These are phyloP conservation scores for Cremastinae sp. DNA, from an alignment of 2,888 invertebrate species.

Conservation along the genomic window DNA sequence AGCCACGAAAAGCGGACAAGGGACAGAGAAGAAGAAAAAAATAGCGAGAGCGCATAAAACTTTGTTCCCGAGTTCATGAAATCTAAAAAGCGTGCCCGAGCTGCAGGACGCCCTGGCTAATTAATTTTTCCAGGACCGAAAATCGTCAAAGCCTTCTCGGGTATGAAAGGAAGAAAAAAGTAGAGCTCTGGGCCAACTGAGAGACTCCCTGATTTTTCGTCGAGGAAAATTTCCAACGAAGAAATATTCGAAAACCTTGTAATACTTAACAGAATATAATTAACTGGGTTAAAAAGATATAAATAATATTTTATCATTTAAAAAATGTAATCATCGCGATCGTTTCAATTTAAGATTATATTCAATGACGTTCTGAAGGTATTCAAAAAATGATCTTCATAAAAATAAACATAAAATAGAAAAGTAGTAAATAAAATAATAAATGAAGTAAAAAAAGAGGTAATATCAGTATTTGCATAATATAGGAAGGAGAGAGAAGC, in stretches of 20 bases:
- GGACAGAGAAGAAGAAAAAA: not conserved
- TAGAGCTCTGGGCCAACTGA: constrained; percentile 9
- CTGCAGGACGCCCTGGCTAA: constrained; percentile 38
- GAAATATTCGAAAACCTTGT: no score
- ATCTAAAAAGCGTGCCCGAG: constrained; percentile 13
- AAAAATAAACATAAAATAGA: no score
- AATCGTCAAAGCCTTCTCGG: constrained; percentile 43
- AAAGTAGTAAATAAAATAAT: no score
- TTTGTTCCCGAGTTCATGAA: constrained; percentile 5
- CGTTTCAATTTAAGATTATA: no score
- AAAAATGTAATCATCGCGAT: no score
- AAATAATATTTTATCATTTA: no score
- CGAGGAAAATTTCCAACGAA: no score
- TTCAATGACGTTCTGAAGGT: no score
- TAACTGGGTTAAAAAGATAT: no score
- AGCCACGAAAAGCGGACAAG: not conserved
- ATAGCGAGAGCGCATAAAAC: constrained; percentile 14
- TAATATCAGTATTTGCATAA: constrained; percentile 29
- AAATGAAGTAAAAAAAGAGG: no score
- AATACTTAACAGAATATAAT: not conserved
- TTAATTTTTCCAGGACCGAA: constrained; percentile 58
- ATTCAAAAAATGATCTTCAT: no score
- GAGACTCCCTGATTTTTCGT: not conserved
- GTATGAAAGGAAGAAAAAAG: constrained; percentile 31
- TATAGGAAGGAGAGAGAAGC: not conserved